These are phyloP conservation scores for Siphlonurus alternatus DNA, from an alignment of 2,888 invertebrate genomes.

Conservation along the genomic window DNA sequence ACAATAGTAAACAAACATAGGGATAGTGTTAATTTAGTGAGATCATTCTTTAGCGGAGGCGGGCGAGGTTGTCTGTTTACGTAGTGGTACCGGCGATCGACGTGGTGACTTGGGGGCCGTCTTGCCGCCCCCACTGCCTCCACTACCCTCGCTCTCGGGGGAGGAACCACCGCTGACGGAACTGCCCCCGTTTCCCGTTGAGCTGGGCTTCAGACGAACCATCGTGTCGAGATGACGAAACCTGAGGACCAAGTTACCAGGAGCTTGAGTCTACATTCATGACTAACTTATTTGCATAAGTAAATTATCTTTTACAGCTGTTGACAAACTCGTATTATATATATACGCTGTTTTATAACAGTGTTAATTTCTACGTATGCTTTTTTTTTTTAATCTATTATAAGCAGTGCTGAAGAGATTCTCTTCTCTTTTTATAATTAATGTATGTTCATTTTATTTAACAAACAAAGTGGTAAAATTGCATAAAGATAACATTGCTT, in stretches of 20 bases:
- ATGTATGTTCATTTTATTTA: too few species aligned
- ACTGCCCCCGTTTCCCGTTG: not conserved
- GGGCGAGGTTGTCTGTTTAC: constrained; percentile 24
- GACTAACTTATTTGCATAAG: not conserved
- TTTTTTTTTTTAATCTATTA: too few species aligned
- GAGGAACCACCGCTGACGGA: not conserved
- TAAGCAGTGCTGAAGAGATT: too few species aligned
- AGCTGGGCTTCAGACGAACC: constrained; percentile 52
- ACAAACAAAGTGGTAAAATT: too few species aligned
- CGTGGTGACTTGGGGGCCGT: constrained; percentile 30
- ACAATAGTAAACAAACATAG: too few species aligned
- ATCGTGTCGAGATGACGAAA: constrained; percentile 77
- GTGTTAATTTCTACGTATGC: too few species aligned
- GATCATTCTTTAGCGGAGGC: constrained; percentile 19
- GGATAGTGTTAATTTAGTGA: not conserved
- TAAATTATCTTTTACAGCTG: too few species aligned
- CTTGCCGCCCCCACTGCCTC: constrained; percentile 8
- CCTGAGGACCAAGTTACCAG: constrained; percentile 28
- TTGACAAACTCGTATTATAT: too few species aligned
- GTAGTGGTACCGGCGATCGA: constrained; percentile 28
- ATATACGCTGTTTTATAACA: too few species aligned
- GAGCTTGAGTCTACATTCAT: not conserved
- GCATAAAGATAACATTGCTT: too few species aligned
- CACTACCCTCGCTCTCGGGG: not conserved
- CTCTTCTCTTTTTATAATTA: too few species aligned